Evolutionary conservation across 2,888 invertebrate species (phyloP), one percentile per base, ranked within the genome.

Genomic region (Trichogramma evanescens): DNA sequence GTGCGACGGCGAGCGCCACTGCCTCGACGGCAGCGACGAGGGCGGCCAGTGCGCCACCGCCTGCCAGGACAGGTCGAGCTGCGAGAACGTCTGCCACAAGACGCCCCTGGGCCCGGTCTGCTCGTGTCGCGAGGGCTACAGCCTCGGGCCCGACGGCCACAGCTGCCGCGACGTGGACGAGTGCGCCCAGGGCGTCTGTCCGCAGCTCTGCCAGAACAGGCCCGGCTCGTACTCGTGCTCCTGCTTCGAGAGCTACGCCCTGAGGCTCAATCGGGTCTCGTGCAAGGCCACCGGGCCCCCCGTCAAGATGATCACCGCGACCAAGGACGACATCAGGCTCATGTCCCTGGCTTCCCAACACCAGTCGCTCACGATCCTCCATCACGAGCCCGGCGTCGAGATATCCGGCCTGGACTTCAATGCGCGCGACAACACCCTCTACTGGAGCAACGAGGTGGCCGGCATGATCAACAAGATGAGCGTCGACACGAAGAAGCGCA

Each of bases 121-220:
- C 73, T 69, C 73, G 1, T 92, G 92, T 69, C 72, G 76, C 1
- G 66, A 69, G 0, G 91, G 91, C 1, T 89, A 82, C 72, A 70
- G 73, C 9, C 71, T 86, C 44, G 72, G 72, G 2, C 69, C 74
- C 0, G 84, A 86, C 68, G 81, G 82, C 42, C 77, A 73, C 52
- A 75, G 78, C 38, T 92, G 92, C 67, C 71, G 72, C 9, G 90
- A 93, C 71, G 78, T 88, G 0, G 81, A 92, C 69, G 93, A 93
- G 77, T 94, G 94, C 70, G 65, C 73, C 2, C 66, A 72, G 2
- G 78, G 80, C 10, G 76, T 81, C 1, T 91, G 91, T 71, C 82
- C 88, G 4, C 91, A 91, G 70, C 68, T 80, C 4, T 89, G 89
- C 71, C 69, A 70, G 41, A 86, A 88, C 67, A 71, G 73, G 0